Percentiles rank a stretch among this genome's conserved stretches.
These are phyloP conservation scores for Lasioglossum pauxillum DNA, from an alignment of 2,888 invertebrate species.

Conservation along the genomic window DNA sequence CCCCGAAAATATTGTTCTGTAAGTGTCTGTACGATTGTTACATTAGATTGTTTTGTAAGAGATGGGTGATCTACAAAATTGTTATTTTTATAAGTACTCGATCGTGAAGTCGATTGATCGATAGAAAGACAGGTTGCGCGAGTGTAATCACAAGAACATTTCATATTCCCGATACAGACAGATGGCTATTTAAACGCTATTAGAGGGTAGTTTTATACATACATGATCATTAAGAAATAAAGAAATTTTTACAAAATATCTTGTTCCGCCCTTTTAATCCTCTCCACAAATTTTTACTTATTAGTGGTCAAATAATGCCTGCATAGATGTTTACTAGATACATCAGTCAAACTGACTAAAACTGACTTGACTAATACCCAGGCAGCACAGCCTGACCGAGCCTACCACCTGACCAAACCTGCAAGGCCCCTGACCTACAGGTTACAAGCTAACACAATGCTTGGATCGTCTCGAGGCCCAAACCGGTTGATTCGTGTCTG, in stretches of 20 bases:
- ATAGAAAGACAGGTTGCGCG: conserved; percentile 49
- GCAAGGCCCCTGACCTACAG: too few species aligned
- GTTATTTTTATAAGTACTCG: conserved; percentile 29
- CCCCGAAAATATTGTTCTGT: conserved; percentile 10
- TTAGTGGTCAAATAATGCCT: too few species aligned
- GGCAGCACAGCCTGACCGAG: too few species aligned
- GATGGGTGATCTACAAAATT: background rate
- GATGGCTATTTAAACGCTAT: conserved; percentile 72
- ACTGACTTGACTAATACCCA: too few species aligned
- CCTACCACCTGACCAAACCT: too few species aligned
- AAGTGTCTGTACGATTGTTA: conserved; percentile 10
- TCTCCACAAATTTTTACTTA: background rate
- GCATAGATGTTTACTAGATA: too few species aligned
- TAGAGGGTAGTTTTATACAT: conserved; percentile 81
- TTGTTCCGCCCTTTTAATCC: background rate
- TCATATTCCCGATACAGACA: conserved; percentile 73
- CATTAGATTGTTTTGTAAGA: conserved; percentile 9
- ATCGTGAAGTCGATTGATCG: conserved; percentile 54
- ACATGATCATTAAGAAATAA: conserved; percentile 79
- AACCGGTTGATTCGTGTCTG: too few species aligned
- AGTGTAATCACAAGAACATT: conserved; percentile 61
- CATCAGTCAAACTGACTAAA: too few species aligned
- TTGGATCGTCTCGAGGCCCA: too few species aligned
- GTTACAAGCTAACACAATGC: too few species aligned
- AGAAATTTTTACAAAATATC: conserved; percentile 77